Evolutionary conservation across 1,140 invertebrate genomes (phyloP).

Genomic region (Lepidurus apus): DNA sequence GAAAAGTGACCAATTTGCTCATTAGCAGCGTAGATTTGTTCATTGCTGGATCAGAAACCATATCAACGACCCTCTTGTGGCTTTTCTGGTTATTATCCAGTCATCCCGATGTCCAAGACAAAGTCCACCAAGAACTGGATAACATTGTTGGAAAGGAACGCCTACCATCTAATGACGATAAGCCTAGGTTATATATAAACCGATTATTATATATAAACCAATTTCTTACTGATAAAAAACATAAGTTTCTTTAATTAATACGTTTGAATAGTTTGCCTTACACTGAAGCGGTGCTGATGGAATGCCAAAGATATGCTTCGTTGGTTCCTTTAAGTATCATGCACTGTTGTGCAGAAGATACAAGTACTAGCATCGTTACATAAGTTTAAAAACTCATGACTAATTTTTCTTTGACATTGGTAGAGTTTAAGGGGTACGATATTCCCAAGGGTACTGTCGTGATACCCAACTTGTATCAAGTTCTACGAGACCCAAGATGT

Average conservation of each 20-base stretch:
- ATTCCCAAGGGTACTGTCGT: too few species aligned
- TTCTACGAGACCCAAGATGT: not conserved
- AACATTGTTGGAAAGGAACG: slow-evolving; percentile 37
- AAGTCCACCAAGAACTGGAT: slow-evolving; percentile 43
- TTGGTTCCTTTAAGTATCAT: slow-evolving; percentile 13
- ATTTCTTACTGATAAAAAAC: not conserved
- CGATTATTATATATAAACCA: not conserved
- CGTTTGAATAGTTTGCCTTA: slow-evolving; percentile 28
- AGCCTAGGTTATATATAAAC: not conserved
- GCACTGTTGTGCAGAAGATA: not conserved
- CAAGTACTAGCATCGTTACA: not conserved
- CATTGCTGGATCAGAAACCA: slow-evolving; percentile 30
- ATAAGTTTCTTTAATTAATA: not conserved
- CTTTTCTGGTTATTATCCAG: too few species aligned
- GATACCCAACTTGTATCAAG: not conserved
- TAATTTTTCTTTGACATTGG: too few species aligned
- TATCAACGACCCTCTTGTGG: not conserved
- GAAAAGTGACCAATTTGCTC: slow-evolving; percentile 24
- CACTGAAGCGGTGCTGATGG: slow-evolving; percentile 30
- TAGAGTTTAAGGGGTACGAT: not conserved
- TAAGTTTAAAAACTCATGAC: too few species aligned
- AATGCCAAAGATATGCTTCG: slow-evolving; percentile 18
- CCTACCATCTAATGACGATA: not conserved
- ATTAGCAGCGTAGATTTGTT: slow-evolving; percentile 23
- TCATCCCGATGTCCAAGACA: slow-evolving; percentile 40